Evolutionary conservation across 92 coral and sea anemone genomes (phyloP), one percentile per base, ranked within the genome.

Genomic region (Palythoa heliodiscus): DNA sequence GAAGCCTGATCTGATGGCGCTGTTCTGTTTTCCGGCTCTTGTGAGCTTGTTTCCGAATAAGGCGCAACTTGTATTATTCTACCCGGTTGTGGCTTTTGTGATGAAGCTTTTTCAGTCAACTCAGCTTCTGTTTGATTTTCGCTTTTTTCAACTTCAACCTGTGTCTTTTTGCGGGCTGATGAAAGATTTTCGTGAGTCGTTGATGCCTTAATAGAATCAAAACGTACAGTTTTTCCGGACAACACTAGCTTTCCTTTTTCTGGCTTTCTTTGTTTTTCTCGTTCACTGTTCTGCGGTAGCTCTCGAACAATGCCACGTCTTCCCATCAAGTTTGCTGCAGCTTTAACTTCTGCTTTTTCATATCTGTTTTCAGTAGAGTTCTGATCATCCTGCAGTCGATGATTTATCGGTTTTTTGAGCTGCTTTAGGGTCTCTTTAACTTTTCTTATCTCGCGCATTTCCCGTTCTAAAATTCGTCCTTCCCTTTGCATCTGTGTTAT

Each of bases 371-470:
- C 67, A 67, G 61, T 73, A 6, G 3, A 23, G 54, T 17, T 22
- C 5, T 82, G 84, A 37, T 82, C 80, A 0, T 87, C 37, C 38
- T 37, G 48, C 13, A 91, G 90, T 22, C 82, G 73, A 35, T 89
- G 79, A 23, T 83, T 86, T 3, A 91, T 39, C 10, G 97, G 95
- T 12, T 82, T 86, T 7, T 91, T 76, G 37, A 96, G 78, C 73
- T 96, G 96, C 82, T 85, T 87, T 40, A 96, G 69, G 10, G 96
- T 90, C 23, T 83, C 87, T 58, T 89, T 92, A 0, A 96, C 97
- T 87, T 96, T 96, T 5, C 90, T 71, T 52, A 96, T 96, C 69
- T 96, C 96, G 16, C 90, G 88, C 20, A 96, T 93, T 80, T 96
- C 98, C 84, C 82, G 86, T 66, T 92, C 92, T 20, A 96, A 67